Evolutionary conservation across 2,113 vertebrate genomes (phyloP).

Genomic region (Misgurnus anguillicaudatus): DNA sequence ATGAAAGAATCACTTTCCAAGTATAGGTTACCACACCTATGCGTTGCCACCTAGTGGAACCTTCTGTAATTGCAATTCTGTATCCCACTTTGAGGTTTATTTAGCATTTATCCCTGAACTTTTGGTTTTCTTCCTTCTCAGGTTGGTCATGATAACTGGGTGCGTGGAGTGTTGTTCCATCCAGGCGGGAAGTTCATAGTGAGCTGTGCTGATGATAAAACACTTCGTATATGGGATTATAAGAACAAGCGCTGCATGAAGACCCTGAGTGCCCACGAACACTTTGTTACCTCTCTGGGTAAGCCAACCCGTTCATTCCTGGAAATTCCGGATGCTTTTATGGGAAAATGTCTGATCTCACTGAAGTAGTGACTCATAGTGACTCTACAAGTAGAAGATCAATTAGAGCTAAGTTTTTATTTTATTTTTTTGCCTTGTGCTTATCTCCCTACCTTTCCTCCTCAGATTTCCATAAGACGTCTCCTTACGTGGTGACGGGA

Average conservation of each 20-base stretch:
- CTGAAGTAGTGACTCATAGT: background rate
- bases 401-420: too few relatives aligned
- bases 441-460: constrained; percentile 44
- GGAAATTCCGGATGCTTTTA: too few relatives aligned
- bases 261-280: constrained; percentile 98
- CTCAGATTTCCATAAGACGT: constrained; percentile 99
- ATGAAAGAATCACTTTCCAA: too few relatives aligned
- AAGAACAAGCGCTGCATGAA: constrained; percentile 99
- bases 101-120: background rate
- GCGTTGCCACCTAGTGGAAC: background rate
- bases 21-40: background rate
- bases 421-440: background rate
- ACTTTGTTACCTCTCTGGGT: constrained; percentile 99
- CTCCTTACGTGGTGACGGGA: constrained; percentile 97
- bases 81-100: too few relatives aligned
- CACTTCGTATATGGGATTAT: constrained; percentile 97
- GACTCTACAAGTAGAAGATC: too few relatives aligned
- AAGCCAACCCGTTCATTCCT: constrained; percentile 20
- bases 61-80: background rate
- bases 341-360: background rate
- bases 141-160: constrained; percentile 99
- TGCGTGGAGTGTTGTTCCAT: constrained; percentile 94
- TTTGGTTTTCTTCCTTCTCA: constrained; percentile 52
- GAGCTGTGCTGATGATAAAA: constrained; percentile 99
- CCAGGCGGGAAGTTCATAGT: constrained; percentile 97